Percentiles rank a stretch among this genome's conserved stretches.
phyloP scores from a whole-genome alignment of 2,113 vertebrate genomes.

The Thermophis baileyi region DNA sequence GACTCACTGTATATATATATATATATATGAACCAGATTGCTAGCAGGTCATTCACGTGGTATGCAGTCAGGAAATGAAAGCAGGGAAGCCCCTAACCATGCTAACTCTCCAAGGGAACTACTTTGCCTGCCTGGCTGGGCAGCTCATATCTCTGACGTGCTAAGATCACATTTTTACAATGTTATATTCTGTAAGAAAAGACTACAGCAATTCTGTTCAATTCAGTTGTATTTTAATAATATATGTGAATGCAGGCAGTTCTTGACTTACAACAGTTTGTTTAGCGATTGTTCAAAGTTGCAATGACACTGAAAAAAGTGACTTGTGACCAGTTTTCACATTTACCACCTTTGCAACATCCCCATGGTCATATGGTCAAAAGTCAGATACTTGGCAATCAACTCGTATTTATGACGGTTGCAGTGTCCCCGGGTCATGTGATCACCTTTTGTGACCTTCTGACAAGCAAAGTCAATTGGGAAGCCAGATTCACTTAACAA shows the following conservation, averaged over 20 bases:
- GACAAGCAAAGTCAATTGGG: not conserved
- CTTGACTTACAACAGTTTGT: not conserved
- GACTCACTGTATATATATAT: conserved; percentile 47
- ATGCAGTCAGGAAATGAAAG: not conserved
- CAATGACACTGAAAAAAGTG: not conserved
- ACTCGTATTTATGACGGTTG: not conserved
- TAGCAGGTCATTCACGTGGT: conserved; percentile 20
- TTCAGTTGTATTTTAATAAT: not conserved
- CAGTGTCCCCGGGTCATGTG: not conserved
- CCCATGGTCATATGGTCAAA: not conserved
- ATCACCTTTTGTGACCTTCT: not conserved
- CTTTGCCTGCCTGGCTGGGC: not conserved
- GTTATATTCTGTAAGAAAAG: not conserved
- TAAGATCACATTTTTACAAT: not conserved
- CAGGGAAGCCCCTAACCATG: not conserved
- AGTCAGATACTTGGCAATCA: not conserved
- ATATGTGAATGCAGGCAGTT: not conserved
- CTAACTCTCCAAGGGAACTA: not conserved
- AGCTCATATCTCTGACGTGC: not conserved
- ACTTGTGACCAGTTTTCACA: not conserved
- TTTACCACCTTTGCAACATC: no score
- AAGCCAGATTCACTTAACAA: not conserved
- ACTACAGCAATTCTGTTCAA: not conserved
- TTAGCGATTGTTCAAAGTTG: not conserved
- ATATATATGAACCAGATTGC: conserved; percentile 13